Conservation (phyloP, 2,888 invertebrate species). For the Notocelia uddmanniana region DNA sequence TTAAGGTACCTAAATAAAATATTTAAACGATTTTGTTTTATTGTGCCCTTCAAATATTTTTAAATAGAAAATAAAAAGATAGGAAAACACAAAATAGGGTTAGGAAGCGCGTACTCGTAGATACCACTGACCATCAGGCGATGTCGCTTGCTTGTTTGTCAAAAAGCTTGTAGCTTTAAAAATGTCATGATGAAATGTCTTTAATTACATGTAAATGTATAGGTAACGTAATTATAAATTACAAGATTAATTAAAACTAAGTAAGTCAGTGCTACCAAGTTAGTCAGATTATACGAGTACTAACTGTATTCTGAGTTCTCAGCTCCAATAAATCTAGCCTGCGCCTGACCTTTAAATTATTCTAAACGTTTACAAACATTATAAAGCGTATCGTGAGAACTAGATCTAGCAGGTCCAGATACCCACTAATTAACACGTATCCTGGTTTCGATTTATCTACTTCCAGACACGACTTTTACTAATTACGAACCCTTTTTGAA, state of each 20-base stretch:
- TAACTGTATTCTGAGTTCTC: slow-evolving; percentile 16
- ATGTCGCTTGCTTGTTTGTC: no score
- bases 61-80: no score
- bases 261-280: neutral
- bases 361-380: slow-evolving; percentile 27
- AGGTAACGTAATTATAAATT: neutral
- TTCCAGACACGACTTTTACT: neutral
- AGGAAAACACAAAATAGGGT: no score
- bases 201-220: neutral
- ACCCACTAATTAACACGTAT: slow-evolving; percentile 9
- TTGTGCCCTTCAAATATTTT: no score
- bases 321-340: slow-evolving; percentile 25
- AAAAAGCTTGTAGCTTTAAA: no score
- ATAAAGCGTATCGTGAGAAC: slow-evolving; percentile 35
- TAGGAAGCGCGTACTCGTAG: no score
- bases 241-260: neutral
- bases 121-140: no score
- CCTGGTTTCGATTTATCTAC: neutral
- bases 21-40: no score
- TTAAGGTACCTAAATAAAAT: neutral
- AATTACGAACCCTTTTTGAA: neutral
- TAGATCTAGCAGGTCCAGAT: slow-evolving; percentile 2
- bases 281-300: slow-evolving; percentile 14
- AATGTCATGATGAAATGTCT: no score
- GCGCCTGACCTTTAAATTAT: slow-evolving; percentile 29